Base-by-base conservation (phyloP, 1,140 invertebrate species). In the Pseudomyrmex sp. region DNA sequence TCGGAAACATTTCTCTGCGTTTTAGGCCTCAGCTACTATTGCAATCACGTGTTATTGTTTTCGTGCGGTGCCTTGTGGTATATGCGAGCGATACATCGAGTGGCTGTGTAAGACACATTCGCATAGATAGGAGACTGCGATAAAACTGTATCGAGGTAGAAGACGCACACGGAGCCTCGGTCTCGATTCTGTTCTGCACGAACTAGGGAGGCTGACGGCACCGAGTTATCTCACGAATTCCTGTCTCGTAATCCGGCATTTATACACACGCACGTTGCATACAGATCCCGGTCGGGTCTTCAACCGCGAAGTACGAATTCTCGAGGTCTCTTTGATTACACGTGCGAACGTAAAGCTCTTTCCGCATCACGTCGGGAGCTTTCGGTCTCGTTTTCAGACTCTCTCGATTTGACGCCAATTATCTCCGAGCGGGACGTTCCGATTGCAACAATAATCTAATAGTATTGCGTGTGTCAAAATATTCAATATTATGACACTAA, bases 171-270 rank as follows among this genome's bases (percentile, higher is more conserved):
- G 63, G 59, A 50, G 56, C 50, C n/a, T 48, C 13, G 20, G 44
- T 65, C 48, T 54, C 35, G 63, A 76, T 65, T 74, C 65, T 69
- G 63, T 83, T 35, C 5, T 83, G 61, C 10, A 56, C 69, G 62
- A 62, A 59, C 76, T 62, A 7, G 35, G 46, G 58, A 56, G 48
- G 52, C 61, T 86, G 26, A 83, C 84, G 74, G 76, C 12, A 48
- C 46, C 65, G 72, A 73, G 91, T 91, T 90, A 88, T 91, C 90
- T 89, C 84, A 62, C 73, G 79, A 88, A 87, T 77, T 84, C 66
- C 83, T 73, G 72, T 9, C n/a, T 13, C 54, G 59, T 74, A 87
- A 85, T 85, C 82, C 83, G 66, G 65, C 70, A 89, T 83, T 82
- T 85, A 59, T 75, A 66, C 82, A 26, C 59, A 69, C 62, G 50